A percentile compares a stretch with the other conserved stretches of the same genome.
phyloP scores from a whole-genome alignment of 1,140 invertebrate species.

The Argopecten irradians region DNA sequence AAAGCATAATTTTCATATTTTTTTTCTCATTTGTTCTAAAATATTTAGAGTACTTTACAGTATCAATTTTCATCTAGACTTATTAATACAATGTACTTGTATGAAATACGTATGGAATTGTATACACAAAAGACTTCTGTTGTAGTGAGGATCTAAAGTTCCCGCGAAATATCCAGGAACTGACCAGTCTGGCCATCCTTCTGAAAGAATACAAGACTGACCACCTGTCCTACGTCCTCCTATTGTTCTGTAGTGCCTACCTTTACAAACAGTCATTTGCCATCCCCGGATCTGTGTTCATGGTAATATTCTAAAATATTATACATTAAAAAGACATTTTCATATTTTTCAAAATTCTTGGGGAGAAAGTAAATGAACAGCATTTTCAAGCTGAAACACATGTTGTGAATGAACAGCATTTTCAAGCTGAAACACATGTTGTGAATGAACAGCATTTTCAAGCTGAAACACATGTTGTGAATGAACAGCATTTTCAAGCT shows the following conservation, averaged over 20 bases:
- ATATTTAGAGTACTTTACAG: not conserved
- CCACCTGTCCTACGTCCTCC: slow-evolving; percentile 79
- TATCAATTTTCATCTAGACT: not conserved
- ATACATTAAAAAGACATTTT: not conserved
- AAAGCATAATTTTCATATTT: not conserved
- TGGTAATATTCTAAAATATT: slow-evolving; percentile 78
- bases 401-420: too few species aligned
- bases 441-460: too few species aligned
- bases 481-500: too few species aligned
- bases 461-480: too few species aligned
- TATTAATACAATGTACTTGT: not conserved
- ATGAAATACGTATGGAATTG: not conserved
- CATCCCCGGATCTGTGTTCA: slow-evolving; percentile 82
- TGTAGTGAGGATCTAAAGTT: slow-evolving; percentile 71
- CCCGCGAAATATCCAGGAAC: slow-evolving; percentile 77
- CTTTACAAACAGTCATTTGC: slow-evolving; percentile 84
- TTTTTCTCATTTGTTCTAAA: not conserved
- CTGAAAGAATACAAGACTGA: slow-evolving; percentile 78
- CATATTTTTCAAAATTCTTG: not conserved
- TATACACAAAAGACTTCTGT: not conserved
- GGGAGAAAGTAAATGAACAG: not conserved
- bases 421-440: too few species aligned
- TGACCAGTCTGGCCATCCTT: slow-evolving; percentile 72
- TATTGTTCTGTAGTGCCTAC: slow-evolving; percentile 81
- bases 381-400: too few species aligned